These are phyloP conservation scores for Lasioglossum figueresi DNA, from an alignment of 2,888 invertebrate species.

Conservation along the genomic window DNA sequence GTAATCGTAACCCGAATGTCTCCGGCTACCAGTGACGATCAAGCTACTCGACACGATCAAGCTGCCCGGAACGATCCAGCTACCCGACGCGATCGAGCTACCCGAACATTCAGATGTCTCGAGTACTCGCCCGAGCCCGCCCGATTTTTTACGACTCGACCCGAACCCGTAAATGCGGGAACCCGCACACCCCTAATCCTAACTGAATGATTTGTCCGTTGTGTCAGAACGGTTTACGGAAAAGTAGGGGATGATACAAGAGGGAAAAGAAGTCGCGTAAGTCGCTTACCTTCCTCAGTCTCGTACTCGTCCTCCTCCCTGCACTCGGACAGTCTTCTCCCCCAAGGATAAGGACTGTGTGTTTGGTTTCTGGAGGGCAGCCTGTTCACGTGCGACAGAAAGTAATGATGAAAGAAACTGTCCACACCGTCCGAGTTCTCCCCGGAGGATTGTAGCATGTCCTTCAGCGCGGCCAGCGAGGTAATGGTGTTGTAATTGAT, in stretches of 20 bases:
- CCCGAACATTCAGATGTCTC: too few species aligned
- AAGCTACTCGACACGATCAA: too few species aligned
- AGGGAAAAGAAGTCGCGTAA: not conserved
- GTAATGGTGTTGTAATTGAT: conserved; percentile 90
- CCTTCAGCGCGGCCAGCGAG: conserved; percentile 88
- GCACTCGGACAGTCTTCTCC: conserved; percentile 90
- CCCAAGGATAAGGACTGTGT: conserved; percentile 83
- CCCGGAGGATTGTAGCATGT: conserved; percentile 87
- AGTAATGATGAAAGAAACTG: conserved; percentile 89
- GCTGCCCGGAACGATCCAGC: too few species aligned
- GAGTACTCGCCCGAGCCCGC: too few species aligned
- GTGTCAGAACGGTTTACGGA: not conserved
- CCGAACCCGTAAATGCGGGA: too few species aligned
- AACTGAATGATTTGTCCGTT: not conserved
- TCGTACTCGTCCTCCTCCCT: conserved; percentile 94
- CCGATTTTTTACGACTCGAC: too few species aligned
- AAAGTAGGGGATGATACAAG: not conserved
- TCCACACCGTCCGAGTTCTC: conserved; percentile 86
- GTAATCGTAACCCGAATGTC: too few species aligned
- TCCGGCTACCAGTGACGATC: too few species aligned
- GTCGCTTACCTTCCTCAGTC: conserved; percentile 79
- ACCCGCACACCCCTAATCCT: too few species aligned
- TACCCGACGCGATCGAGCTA: too few species aligned
- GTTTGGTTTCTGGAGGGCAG: conserved; percentile 87
- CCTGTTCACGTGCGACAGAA: conserved; percentile 90